Evolutionary conservation across 2,797 vertebrate species (phyloP), one percentile per base, ranked within the genome.

Genomic region (Scleropages formosus): DNA sequence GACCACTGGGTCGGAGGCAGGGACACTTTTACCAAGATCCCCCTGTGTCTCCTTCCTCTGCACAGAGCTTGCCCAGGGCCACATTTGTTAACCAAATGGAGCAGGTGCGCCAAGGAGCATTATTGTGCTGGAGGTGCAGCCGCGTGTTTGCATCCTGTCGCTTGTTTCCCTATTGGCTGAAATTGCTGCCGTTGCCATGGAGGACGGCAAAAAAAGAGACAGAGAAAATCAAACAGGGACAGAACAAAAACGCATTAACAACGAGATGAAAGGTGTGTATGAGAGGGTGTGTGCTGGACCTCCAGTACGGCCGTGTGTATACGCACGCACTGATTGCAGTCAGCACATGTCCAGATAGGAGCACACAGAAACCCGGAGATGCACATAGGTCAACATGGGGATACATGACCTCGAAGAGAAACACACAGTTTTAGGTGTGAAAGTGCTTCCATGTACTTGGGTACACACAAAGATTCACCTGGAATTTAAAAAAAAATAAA

Each of bases 51-150:
- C 56, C 18, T 49, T 77, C 62, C 0, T 12, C 62, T n/a, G 62
- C 22, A 9, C 26, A 13, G 56, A 49, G n/a, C 74, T 63, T 9
- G 12, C 22, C 69, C 51, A 22, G 11, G 16, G 67, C 77, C 84
- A 78, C 67, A 89, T 91, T 93, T 92, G 88, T 79, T 83, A 91
- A 84, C 83, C 89, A 93, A 93, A 93, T 92, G 87, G 90, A 77
- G 39, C 77, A 72, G 89, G 88, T 86, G 85, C 84, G 80, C 82
- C 78, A 77, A 20, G 74, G 78, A 84, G 78, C 82, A 81, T 67
- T 16, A 64, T 84, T 84, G 61, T 75, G 62, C 70, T 62, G 56
- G 71, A 18, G 51, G 73, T 70, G 63, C 77, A 78, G 82, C 86
- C 4, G 0, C 66, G 56, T 81, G 56, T 81, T 90, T 88, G 84